Base-by-base conservation (phyloP, 2,888 invertebrate species). In the Andrena minutula region DNA sequence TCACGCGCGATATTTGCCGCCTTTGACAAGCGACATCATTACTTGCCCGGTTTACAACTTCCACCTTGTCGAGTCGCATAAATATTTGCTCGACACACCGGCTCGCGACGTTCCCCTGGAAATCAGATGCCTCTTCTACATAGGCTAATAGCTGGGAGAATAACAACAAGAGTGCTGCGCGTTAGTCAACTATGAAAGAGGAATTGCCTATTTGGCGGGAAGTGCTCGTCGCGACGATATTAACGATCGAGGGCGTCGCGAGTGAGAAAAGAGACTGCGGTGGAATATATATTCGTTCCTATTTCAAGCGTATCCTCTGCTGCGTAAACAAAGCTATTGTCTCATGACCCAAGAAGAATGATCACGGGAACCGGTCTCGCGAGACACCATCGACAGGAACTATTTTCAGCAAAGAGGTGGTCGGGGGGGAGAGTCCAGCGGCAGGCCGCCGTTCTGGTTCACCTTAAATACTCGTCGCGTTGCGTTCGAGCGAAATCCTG, bases 71-170 rank as follows among this genome's bases (percentile, higher is more conserved):
- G 80, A 61, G 53, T 63, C 66, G 7, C 10, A 41, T 68, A 82
- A 86, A 86, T 82, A 86, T 86, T 86, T 84, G 61, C 53, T 5
- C 20, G 28, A 10, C 51, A 56, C 78, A 73, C 63, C 71, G 28
- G 78, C 68, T 66, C 47, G 35, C 58, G 41, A 65, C 32, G 75
- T 71, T 79, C 75, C 66, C 23, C 49, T 32, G 16, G 28, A 58
- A 75, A 64, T 64, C 32, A 26, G 64, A 51, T 51, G 32, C 51
- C n/a, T 20, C 10, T 56, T 26, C 10, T 26, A 41, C 41, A 1
- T 16, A 41, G 41, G 41, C 16, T 41, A 41, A 61, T 26, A 69
- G 61, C n/a, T 4, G 23, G 28, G n/a, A 23, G 35, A 32, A 32
- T 6, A 26, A 51, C 8, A 53, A 63, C n/a, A 35, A 32, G 49